Percentiles rank a stretch among this genome's conserved stretches.
Evolutionary conservation across 2,113 vertebrate genomes (phyloP).

Genomic region (Cololabis saira): DNA sequence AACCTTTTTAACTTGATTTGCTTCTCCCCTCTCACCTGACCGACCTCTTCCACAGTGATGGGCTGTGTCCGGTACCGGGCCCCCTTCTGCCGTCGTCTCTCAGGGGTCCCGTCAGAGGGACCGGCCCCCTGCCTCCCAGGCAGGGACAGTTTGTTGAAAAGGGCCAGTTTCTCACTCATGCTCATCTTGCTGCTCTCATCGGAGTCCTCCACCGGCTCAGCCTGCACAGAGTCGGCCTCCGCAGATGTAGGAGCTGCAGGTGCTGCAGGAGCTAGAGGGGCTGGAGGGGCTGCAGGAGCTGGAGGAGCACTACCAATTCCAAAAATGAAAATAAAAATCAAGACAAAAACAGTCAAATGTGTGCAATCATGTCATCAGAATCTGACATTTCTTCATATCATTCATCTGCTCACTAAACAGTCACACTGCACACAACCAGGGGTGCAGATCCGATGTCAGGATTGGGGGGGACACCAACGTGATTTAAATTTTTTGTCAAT

Average conservation of each 20-base stretch:
- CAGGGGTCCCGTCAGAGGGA: constrained; percentile 34
- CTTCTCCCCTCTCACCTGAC: constrained; percentile 65
- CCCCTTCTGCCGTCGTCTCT: constrained; percentile 80
- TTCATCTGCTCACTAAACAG: not conserved
- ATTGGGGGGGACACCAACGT: no score
- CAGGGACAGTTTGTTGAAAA: constrained; percentile 81
- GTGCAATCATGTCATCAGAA: not conserved
- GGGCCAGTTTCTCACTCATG: constrained; percentile 83
- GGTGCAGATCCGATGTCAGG: no score
- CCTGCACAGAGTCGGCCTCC: constrained; percentile 42
- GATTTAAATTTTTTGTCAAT: no score
- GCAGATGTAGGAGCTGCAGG: constrained; percentile 48
- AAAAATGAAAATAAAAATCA: not conserved
- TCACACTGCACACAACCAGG: no score
- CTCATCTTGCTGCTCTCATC: constrained; percentile 80
- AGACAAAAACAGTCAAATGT: not conserved
- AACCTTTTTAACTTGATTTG: not conserved
- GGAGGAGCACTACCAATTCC: constrained; percentile 35
- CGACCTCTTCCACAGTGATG: constrained; percentile 82
- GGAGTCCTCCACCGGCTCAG: constrained; percentile 37
- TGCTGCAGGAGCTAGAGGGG: no score
- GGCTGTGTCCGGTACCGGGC: constrained; percentile 82
- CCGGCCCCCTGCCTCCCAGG: constrained; percentile 23
- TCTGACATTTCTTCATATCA: fast-evolving
- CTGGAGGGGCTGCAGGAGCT: no score